Base-by-base conservation (phyloP, 2,888 invertebrate species). In the Lasioglossum malachurum region DNA sequence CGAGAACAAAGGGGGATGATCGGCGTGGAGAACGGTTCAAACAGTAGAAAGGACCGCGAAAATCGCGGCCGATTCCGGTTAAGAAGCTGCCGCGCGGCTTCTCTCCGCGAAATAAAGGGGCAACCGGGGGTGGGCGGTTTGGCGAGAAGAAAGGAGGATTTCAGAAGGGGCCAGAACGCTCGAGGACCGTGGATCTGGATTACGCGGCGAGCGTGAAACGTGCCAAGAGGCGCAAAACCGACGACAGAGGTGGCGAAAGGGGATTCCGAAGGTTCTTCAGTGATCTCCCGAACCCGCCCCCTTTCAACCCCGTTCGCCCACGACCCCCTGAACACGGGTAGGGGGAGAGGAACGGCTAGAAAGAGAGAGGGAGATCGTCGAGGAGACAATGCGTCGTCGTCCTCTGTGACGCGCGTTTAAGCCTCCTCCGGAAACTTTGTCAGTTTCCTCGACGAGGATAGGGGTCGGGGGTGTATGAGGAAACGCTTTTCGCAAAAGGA, bases 311-410 rank as follows among this genome's bases (percentile, higher is more conserved):
- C 35, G 16, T 35, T 19, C 35, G 16, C 16, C 64, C 31, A 31
- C 64, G 2, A 67, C 67, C 19, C 16, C 67, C 27, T 5, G 27
- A 67, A 31, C 67, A 14, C 4, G 60, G 60, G n/a, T n/a, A n/a
- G n/a, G 60, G 14, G 60, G 14, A 60, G 27, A 14, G 60, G 60
- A 4, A 60, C 60, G 27, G 0, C 0, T 5, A 27, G 27, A 27
- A 2, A 27, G 53, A 23, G 23, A 10, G 23, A 23, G 53, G 14
- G 60, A 60, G 82, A 88, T 89, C 74, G 84, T 86, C 79, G 88
- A 83, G 74, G 78, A 89, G 86, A 89, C 89, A 89, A 89, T 89
- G 88, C 87, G 84, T 90, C 86, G 84, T 90, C 86, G 84, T 89
- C 82, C 82, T 86, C 82, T 75, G 73, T 76, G 75, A 81, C 81